Evolutionary conservation across 2,797 vertebrate species (phyloP).

Genomic region (Bryconaethiops microstoma): DNA sequence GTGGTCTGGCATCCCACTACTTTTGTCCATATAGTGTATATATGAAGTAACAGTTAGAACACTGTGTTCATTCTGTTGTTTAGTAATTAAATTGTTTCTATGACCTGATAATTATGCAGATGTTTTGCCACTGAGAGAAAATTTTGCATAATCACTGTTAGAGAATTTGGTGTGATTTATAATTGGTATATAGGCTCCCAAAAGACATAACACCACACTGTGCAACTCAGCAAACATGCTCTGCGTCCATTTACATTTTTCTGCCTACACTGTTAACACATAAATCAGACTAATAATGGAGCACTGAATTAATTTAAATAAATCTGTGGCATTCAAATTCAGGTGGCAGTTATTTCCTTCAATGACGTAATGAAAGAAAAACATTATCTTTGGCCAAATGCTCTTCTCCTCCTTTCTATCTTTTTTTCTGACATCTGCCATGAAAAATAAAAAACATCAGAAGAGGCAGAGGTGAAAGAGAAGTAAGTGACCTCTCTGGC

Average conservation of each 20-base stretch:
- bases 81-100: too few relatives aligned
- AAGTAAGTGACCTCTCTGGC: neutral
- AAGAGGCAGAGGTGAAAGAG: neutral
- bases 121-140: slow-evolving; percentile 7
- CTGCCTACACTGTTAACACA: neutral
- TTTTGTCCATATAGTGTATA: too few relatives aligned
- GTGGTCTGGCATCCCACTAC: too few relatives aligned
- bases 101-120: slow-evolving; percentile 11
- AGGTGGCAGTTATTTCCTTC: neutral
- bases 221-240: slow-evolving; percentile 26
- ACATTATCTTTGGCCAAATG: neutral
- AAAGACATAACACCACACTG: neutral
- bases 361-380: neutral
- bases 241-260: slow-evolving; percentile 22
- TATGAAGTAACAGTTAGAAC: too few relatives aligned
- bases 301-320: slow-evolving; percentile 8
- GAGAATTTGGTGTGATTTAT: slow-evolving; percentile 9
- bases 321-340: neutral
- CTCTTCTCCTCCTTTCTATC: neutral
- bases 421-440: neutral
- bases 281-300: neutral
- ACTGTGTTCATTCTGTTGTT: too few relatives aligned
- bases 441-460: neutral
- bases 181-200: slow-evolving; percentile 8
- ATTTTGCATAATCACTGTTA: slow-evolving; percentile 14